Evolutionary conservation across 2,888 invertebrate species (phyloP), one percentile per base, ranked within the genome.

Genomic region (Stenchaetothrips biformis): DNA sequence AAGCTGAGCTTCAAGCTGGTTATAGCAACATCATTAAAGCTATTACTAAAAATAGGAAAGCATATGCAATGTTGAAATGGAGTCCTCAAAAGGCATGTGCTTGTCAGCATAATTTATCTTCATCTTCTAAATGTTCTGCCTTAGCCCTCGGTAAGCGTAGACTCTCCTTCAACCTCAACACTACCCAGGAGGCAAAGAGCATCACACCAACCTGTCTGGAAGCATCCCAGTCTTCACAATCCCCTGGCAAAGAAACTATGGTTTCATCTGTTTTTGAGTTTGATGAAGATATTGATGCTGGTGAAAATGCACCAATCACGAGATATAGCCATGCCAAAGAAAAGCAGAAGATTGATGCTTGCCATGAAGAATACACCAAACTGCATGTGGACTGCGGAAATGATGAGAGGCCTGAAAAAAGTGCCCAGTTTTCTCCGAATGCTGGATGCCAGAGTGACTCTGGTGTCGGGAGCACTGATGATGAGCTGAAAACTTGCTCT

Each of bases 31-130:
- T 95, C 13, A 88, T 95, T 16, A 93, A 93, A 85, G 86, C 92
- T 78, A 87, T 95, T 18, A 94, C 93, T 82, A 94, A 94, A 87
- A 94, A 94, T 84, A 92, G 93, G 79, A 92, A 92, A 83, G 92
- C 93, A 0, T 92, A 92, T 85, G 91, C 92, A 8, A 88, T 94
- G 81, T 86, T 95, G 1, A 94, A 94, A 85, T 89, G 93, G 83
- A 94, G 93, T 83, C 94, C 94, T 9, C 90, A 92, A 82, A 84
- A 84, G 85, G 9, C 81, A 84, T 80, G 84, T 85, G 9, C 86
- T 84, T 80, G 86, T 85, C 7, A 86, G 85, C 82, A 87, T 85
- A 80, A 74, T 25, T 21, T 59, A 13, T 16, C 59, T 59, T 18
- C 67, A 74, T 11, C 67, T 25, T 2, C 25, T 25, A 11, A 74